Conservation (phyloP, 2,888 invertebrate species). For the Lochmaea capreae region DNA sequence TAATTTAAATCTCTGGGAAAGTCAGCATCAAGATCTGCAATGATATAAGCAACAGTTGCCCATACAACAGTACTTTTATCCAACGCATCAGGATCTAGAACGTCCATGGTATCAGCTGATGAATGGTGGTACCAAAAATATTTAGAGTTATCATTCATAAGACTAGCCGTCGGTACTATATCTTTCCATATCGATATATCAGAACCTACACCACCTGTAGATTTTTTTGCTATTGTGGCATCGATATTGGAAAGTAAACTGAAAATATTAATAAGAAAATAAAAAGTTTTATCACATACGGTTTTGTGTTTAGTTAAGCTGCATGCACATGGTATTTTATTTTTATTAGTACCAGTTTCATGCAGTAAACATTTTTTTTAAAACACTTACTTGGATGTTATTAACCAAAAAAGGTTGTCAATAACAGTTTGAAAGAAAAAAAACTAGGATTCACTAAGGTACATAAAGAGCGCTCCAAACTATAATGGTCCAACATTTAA, state of each 20-base stretch:
- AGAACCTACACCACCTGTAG: constrained; percentile 70
- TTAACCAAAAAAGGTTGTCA: too few species aligned
- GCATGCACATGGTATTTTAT: too few species aligned
- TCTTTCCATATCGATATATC: constrained; percentile 75
- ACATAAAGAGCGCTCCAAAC: too few species aligned
- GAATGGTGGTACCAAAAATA: constrained; percentile 86
- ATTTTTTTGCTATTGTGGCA: constrained; percentile 70
- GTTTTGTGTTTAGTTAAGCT: too few species aligned
- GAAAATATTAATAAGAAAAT: too few species aligned
- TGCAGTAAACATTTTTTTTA: too few species aligned
- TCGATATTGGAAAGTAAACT: constrained; percentile 67
- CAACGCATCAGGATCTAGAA: constrained; percentile 75
- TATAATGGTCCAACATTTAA: too few species aligned
- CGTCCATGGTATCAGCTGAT: constrained; percentile 82
- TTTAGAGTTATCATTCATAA: constrained; percentile 75
- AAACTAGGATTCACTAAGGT: too few species aligned
- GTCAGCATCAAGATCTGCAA: constrained; percentile 79
- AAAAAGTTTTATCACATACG: too few species aligned
- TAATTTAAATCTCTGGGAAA: constrained; percentile 68
- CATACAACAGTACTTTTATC: constrained; percentile 83
- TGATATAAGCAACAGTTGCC: constrained; percentile 80
- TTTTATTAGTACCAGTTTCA: too few species aligned
- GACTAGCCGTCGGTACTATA: constrained; percentile 76
- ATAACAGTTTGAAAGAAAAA: too few species aligned
- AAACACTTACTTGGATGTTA: too few species aligned